phyloP scores from a whole-genome alignment of 2,888 invertebrate species.

The Andrena camellia region DNA sequence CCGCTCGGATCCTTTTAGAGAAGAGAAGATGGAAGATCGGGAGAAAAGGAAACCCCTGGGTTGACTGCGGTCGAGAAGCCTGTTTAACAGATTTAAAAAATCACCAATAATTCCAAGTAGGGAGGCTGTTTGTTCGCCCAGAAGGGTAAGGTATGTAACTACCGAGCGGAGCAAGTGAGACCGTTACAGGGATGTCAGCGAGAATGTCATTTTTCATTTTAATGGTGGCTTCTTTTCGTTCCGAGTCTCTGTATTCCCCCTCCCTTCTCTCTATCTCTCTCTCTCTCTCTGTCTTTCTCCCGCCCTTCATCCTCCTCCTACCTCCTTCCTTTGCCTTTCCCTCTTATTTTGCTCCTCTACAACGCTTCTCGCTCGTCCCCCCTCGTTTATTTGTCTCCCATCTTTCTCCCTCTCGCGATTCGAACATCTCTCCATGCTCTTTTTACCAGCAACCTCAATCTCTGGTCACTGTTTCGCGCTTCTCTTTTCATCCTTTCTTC shows the following conservation, averaged over 20 bases:
- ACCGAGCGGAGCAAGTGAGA: conserved; percentile 71
- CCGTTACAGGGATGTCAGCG: conserved; percentile 78
- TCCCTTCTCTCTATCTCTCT: conserved; percentile 15
- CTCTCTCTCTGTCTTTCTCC: conserved; percentile 23
- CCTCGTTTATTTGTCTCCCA: conserved; percentile 48
- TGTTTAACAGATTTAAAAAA: conserved; percentile 84
- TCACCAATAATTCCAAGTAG: conserved; percentile 81
- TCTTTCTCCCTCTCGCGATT: conserved; percentile 9
- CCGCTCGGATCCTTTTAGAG: conserved; percentile 41
- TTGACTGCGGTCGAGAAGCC: conserved; percentile 77
- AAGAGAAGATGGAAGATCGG: conserved; percentile 44
- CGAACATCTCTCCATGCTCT: conserved; percentile 39
- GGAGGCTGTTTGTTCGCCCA: conserved; percentile 74
- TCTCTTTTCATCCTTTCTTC: conserved; percentile 38
- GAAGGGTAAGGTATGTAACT: conserved; percentile 77
- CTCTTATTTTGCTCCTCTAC: conserved; percentile 27
- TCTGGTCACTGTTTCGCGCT: conserved; percentile 40
- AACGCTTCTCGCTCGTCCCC: conserved; percentile 23
- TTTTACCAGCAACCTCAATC: conserved; percentile 63
- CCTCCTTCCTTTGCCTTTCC: conserved; percentile 50
- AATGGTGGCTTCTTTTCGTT: conserved; percentile 81
- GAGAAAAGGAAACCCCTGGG: conserved; percentile 54
- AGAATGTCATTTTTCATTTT: conserved; percentile 85
- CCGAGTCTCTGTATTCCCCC: conserved; percentile 49
- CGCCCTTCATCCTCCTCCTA: conserved; percentile 58